Evolutionary conservation across 2,797 vertebrate genomes (phyloP).

Genomic region (Xerus rutilus): DNA sequence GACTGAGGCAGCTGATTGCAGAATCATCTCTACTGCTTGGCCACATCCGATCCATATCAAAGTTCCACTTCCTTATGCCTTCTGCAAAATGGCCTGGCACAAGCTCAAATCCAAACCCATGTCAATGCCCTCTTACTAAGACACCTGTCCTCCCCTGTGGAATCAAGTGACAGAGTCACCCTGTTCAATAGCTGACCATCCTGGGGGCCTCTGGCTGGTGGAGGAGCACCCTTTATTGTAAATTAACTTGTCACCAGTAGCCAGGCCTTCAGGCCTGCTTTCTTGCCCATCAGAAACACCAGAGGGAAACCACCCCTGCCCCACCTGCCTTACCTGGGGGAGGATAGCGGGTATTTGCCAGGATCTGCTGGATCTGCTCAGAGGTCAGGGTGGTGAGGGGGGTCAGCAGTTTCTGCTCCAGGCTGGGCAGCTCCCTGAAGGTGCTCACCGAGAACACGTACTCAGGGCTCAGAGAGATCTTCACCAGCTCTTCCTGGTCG

Average conservation of each 20-base stretch:
- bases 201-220: background rate
- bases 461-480: conserved; percentile 92
- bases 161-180: fast-evolving
- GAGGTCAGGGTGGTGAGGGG: conserved; percentile 92
- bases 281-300: background rate
- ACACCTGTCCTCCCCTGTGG: fast-evolving
- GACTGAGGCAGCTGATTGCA: fast-evolving
- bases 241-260: fast-evolving
- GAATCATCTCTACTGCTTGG: background rate
- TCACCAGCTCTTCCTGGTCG: conserved; percentile 88
- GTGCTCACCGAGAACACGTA: conserved; percentile 92
- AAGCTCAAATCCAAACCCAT: background rate
- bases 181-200: fast-evolving
- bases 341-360: conserved; percentile 57
- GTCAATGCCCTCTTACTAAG: fast-evolving
- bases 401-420: conserved; percentile 92
- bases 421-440: conserved; percentile 93
- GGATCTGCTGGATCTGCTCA: conserved; percentile 88
- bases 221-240: too few species aligned
- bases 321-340: conserved; percentile 76
- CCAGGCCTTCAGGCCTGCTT: background rate
- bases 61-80: background rate
- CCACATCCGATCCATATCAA: background rate
- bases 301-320: background rate
- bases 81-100: background rate